Evolutionary conservation across 2,797 vertebrate species (phyloP), one percentile per base, ranked within the genome.

Genomic region (Galago senegalensis): DNA sequence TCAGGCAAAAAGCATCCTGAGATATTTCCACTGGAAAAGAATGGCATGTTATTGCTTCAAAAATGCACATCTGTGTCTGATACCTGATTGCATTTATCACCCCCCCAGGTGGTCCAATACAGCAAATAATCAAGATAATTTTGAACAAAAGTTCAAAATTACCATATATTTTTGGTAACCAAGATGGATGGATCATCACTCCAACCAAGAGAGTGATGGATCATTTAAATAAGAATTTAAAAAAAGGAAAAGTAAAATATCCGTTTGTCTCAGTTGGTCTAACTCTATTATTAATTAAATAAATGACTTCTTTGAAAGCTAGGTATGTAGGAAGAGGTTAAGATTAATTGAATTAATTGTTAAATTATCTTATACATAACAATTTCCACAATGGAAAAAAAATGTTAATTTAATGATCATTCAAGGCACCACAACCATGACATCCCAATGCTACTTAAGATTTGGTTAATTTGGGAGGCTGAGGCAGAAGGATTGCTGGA

Each of bases 241-340:
- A 83, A 82, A 56, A 83, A 61, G 29, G 23, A 83, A 73, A 91
- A 87, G 69, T 86, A 94, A 82, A 69, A 65, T 67, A 53, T 77
- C 17, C 6, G 14, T 94, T 90, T 88, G 46, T 63, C 13, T 94
- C 80, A 83, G 58, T 29, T 79, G 14, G 18, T 94, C 20, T 84
- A 77, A 86, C 37, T 75, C 43, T 81, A 43, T 60, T 89, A 27
- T 79, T 86, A 43, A 29, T n/a, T 79, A 79, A 70, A 9, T 46
- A 86, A 95, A 72, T 89, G 25, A n/a, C 7, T 91, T 56, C 12
- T 7, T 76, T 60, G 4, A 7, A 92, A 96, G 10, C 80, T 76
- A 85, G 20, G 13, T 31, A 34, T 1, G 1, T 84, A 25, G 7
- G 0, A 72, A 60, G 40, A 49, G 20, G 40, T 91, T 89, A 85